A percentile compares a stretch with the other conserved stretches of the same genome.
phyloP scores from a whole-genome alignment of 2,797 vertebrate genomes.

The Phrynocephalus forsythii region DNA sequence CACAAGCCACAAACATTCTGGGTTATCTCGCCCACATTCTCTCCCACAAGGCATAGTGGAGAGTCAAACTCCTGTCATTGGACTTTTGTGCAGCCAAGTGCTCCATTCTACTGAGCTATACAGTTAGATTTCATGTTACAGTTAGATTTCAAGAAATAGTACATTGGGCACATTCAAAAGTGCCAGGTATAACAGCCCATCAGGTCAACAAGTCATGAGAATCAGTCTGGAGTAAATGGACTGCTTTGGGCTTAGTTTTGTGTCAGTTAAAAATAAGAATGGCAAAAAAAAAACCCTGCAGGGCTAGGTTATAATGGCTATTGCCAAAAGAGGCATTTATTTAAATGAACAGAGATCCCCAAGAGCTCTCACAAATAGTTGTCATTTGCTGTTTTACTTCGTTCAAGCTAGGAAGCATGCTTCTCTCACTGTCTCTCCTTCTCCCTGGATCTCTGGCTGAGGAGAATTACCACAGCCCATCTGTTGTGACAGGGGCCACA shows the following conservation, averaged over 20 bases:
- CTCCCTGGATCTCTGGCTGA: not conserved
- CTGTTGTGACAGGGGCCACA: not conserved
- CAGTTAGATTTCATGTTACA: not conserved
- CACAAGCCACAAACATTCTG: no score
- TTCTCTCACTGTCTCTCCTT: no score
- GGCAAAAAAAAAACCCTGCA: not conserved
- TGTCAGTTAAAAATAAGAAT: not conserved
- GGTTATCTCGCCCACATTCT: no score
- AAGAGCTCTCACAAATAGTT: slow-evolving; percentile 52
- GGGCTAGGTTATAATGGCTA: not conserved
- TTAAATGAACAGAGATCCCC: not conserved
- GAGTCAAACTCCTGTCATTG: no score
- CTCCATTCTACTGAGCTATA: no score
- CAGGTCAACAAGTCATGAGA: not conserved
- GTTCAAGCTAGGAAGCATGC: not conserved
- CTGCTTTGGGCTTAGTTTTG: not conserved
- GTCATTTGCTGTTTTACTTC: slow-evolving; percentile 44
- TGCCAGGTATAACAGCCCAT: not conserved
- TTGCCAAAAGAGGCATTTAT: not conserved
- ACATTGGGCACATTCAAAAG: not conserved
- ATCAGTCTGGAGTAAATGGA: not conserved
- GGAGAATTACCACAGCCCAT: not conserved
- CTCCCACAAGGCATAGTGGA: no score
- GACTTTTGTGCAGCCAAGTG: no score
- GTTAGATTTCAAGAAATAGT: not conserved